Evolutionary conservation across 2,113 vertebrate genomes (phyloP), one percentile per base, ranked within the genome.

Genomic region (Prochilodus magdalenae): DNA sequence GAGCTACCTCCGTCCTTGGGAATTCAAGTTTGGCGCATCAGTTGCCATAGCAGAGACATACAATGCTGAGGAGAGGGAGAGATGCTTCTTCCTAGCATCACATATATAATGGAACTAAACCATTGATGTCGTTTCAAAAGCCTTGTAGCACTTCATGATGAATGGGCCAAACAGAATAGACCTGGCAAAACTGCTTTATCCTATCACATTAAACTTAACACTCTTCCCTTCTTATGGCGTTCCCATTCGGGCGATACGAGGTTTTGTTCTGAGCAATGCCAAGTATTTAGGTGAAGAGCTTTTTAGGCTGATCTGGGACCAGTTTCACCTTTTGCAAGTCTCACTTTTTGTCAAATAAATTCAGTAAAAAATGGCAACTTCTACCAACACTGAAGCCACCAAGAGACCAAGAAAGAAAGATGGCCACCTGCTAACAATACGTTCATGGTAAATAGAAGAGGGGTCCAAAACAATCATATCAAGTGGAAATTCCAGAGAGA

Each of bases 401-500:
- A 74, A n/a, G 10, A 44, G 60, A 63, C 69, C 40, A 44, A 8
- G 29, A 51, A 16, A 60, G n/a, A 71, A n/a, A 44, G 66, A 24
- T 70, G 66, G 20, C 12, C 66, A 70, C 51, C 57, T 27, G 53
- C 24, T 62, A 70, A 73, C 47, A 12, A 69, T 53, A 51, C 4
- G 36, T 53, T 53, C 78, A 24, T 70, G 30, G 63, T 51, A 57
- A 85, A 83, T 59, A 5, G 65, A 73, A 47, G 26, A 27, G 14
- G 15, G 29, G 90, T 90, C 89, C n/a, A 90, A 92, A 94, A 94
- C 92, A 93, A 92, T 87, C 94, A 93, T 90, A 93, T 92, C 93
- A 95, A 93, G 87, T 88, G 89, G 93, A 94, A 95, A 95, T 95
- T 94, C 94, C 94, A 86, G 91, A 83, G 86, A 92, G 93, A 92